Evolutionary conservation across 2,888 invertebrate genomes (phyloP).

Genomic region (Sesamia inferens): DNA sequence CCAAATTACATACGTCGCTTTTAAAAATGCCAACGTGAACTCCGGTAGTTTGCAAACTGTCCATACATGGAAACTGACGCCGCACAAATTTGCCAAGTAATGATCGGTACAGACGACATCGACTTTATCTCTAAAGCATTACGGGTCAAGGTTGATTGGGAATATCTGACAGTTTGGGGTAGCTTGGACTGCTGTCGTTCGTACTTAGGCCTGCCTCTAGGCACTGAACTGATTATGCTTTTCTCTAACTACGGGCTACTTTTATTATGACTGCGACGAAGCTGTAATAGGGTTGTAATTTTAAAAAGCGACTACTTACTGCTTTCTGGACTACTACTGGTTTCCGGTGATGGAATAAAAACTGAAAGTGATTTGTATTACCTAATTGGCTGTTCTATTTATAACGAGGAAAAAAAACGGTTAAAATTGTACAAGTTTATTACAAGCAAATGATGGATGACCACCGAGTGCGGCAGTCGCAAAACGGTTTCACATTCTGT

Average conservation of each 20-base stretch:
- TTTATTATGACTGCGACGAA: constrained; percentile 17
- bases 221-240: constrained; percentile 35
- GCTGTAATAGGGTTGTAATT: constrained; percentile 1
- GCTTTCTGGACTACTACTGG: not conserved
- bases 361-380: no score
- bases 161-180: no score
- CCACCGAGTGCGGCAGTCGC: no score
- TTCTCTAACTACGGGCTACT: constrained; percentile 1
- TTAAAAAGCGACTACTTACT: not conserved
- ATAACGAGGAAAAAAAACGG: no score
- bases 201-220: constrained; percentile 13
- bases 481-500: no score
- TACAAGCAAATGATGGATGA: no score
- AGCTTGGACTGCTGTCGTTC: no score
- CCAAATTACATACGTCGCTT: not conserved
- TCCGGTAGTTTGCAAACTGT: constrained; percentile 8
- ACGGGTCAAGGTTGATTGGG: no score
- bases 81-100: constrained; percentile 26
- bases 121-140: no score
- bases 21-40: constrained; percentile 10
- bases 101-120: no score
- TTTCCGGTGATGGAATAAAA: not conserved
- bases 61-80: constrained; percentile 14
- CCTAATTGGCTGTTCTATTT: no score
- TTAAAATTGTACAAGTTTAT: no score